A percentile compares a stretch with the other conserved stretches of the same genome.
Conservation (phyloP, 2,888 invertebrate species). For the Helleia helle region DNA sequence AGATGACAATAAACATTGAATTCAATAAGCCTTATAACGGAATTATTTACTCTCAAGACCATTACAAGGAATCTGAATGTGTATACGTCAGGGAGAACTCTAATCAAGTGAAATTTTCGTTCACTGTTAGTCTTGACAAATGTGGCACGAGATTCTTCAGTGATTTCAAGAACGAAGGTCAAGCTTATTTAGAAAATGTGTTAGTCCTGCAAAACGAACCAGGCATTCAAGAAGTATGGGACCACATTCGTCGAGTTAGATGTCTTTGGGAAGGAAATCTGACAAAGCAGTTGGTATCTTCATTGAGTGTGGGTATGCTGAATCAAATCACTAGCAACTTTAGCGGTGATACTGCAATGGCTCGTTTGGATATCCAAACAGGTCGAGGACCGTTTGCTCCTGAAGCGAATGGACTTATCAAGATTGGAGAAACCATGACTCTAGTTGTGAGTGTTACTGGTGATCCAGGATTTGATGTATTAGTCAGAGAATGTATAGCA, state of each 20-base stretch:
- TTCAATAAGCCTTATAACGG: constrained; percentile 85
- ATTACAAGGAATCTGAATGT: constrained; percentile 78
- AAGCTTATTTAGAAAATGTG: constrained; percentile 86
- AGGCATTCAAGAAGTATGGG: constrained; percentile 86
- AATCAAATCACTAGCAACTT: constrained; percentile 87
- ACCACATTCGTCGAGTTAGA: constrained; percentile 82
- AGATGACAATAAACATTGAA: constrained; percentile 87
- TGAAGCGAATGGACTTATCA: constrained; percentile 83
- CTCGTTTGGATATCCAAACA: constrained; percentile 82
- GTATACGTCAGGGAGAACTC: constrained; percentile 83
- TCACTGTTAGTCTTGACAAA: constrained; percentile 82
- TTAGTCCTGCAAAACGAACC: constrained; percentile 85
- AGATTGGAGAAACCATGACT: constrained; percentile 88
- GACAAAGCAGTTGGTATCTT: constrained; percentile 82
- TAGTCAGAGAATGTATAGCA: constrained; percentile 84
- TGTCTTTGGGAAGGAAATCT: constrained; percentile 88
- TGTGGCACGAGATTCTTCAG: constrained; percentile 88
- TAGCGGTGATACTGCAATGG: constrained; percentile 88
- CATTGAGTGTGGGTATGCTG: constrained; percentile 84
- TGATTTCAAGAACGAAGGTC: constrained; percentile 82
- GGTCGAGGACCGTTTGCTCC: constrained; percentile 86
- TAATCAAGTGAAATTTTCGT: constrained; percentile 79
- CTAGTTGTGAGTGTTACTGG: constrained; percentile 86
- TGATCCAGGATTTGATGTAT: constrained; percentile 84
- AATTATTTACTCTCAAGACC: constrained; percentile 86